A percentile compares a stretch with the other conserved stretches of the same genome.
Conservation (phyloP, 2,113 vertebrate genomes). For the rabbit (Oryctolagus cuniculus) region DNA sequence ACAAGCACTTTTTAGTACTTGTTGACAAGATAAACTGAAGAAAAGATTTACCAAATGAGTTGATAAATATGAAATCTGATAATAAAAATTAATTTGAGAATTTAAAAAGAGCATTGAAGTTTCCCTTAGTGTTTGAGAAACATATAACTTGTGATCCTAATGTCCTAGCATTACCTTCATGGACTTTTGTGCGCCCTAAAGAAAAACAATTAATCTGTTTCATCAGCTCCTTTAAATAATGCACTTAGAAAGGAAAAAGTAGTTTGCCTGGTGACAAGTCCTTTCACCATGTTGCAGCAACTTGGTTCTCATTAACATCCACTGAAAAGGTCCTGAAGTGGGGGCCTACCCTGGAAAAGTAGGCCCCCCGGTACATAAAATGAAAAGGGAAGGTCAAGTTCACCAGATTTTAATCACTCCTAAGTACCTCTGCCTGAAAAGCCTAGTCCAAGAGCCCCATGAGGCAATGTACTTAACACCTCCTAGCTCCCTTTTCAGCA, state of each 20-base stretch:
- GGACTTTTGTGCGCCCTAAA: neutral
- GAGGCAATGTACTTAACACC: conserved; percentile 60
- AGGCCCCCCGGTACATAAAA: neutral
- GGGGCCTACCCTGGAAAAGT: neutral
- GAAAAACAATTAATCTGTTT: neutral
- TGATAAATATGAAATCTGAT: neutral
- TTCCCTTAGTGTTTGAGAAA: neutral
- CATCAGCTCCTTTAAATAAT: neutral
- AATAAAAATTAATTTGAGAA: neutral
- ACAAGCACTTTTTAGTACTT: conserved; percentile 74
- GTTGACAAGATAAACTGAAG: conserved; percentile 6
- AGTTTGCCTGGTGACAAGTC: neutral
- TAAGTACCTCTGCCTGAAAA: conserved; percentile 63
- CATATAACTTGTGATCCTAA: neutral
- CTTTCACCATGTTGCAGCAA: neutral
- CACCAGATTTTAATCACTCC: conserved; percentile 37
- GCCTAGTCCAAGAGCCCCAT: neutral
- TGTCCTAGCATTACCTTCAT: neutral
- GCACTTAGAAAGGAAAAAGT: neutral
- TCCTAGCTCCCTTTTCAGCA: conserved; percentile 61
- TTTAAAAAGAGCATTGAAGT: conserved; percentile 9
- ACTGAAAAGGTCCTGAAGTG: neutral
- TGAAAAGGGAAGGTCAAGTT: conserved; percentile 43
- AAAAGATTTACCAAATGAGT: conserved; percentile 37
- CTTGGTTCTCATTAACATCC: conserved; percentile 6